Base-by-base conservation (phyloP, 2,113 vertebrate species). In the Falcunculus frontatus region DNA sequence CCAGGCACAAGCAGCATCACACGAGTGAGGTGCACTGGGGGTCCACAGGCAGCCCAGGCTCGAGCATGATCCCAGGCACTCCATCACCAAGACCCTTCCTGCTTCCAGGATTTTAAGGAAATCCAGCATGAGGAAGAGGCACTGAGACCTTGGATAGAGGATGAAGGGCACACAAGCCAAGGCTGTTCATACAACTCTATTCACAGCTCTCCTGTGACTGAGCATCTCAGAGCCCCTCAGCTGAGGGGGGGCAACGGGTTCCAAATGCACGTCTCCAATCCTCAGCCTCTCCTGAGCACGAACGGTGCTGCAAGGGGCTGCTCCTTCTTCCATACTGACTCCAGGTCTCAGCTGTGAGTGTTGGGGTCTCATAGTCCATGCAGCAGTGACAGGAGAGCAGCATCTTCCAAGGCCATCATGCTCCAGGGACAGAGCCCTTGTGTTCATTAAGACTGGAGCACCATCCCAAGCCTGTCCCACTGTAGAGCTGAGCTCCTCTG, bases 31-130 rank as follows among this genome's bases (percentile, higher is more conserved):
- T 27, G 14, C 6, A 44, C 7, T 39, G 42, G 16, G 19, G 23
- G 10, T 26, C 4, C 4, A 0, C 11, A 30, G 42, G 14, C 49
- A 52, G 57, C 76, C 57, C 8, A 4, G 9, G 35, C 39, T 72
- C 3, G 0, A 46, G 62, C 9, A n/a, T 5, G 5, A 11, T 1
- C 3, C 10, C 42, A 22, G n/a, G 25, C 80, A 30, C 21, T 11
- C 3, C 0, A 55, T 8, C 46, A 23, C 44, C 0, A 2, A 26
- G 23, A 12, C 8, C 17, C 26, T 79, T 63, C 47, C 56, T 11
- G 13, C 15, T 49, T 9, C 47, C 65, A 44, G 26, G 33, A n/a
- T 46, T 78, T 57, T 32, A 62, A 73, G 23, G 30, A 60, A 78
- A 70, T 18, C 2, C 74, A 70, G 11, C 32, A 42, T 0, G 13